Conservation (phyloP, 1,140 invertebrate genomes). For the Sesamia nonagrioides region DNA sequence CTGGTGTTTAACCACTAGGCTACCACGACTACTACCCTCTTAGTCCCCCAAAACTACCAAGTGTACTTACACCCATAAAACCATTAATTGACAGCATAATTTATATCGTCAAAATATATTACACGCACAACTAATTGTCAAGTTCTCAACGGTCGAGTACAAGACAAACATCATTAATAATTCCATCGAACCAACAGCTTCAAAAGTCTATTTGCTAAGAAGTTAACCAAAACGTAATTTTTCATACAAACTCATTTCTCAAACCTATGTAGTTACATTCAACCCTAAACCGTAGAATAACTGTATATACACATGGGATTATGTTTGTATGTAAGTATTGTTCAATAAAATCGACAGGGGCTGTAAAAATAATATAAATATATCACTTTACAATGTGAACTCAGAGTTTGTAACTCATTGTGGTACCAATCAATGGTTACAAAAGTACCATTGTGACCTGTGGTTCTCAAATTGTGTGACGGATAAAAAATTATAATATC, state of each 20-base stretch:
- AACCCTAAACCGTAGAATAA: slow-evolving; percentile 52
- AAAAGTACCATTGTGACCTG: slow-evolving; percentile 59
- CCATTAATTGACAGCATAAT: slow-evolving; percentile 4
- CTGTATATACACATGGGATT: slow-evolving; percentile 65
- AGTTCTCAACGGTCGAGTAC: slow-evolving; percentile 13
- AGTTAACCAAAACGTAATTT: slow-evolving; percentile 83
- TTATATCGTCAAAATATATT: slow-evolving; percentile 29
- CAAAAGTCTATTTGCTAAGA: slow-evolving; percentile 59
- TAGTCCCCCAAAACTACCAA: not conserved
- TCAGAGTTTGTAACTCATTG: slow-evolving; percentile 79
- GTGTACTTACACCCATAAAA: not conserved
- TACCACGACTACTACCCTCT: no score
- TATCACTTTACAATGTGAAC: slow-evolving; percentile 82
- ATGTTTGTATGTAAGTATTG: slow-evolving; percentile 59
- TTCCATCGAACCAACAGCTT: slow-evolving; percentile 51
- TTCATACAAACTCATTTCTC: slow-evolving; percentile 64
- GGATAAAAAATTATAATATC: not conserved
- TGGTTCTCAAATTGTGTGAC: slow-evolving; percentile 63
- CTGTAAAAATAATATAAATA: slow-evolving; percentile 83
- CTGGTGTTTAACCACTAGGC: no score
- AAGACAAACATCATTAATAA: slow-evolving; percentile 72
- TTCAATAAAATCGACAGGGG: slow-evolving; percentile 63
- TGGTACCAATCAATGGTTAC: slow-evolving; percentile 79
- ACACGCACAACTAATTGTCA: slow-evolving; percentile 40
- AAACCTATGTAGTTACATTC: slow-evolving; percentile 34